Conservation (phyloP, 2,113 vertebrate genomes). For the Willisornis vidua region DNA sequence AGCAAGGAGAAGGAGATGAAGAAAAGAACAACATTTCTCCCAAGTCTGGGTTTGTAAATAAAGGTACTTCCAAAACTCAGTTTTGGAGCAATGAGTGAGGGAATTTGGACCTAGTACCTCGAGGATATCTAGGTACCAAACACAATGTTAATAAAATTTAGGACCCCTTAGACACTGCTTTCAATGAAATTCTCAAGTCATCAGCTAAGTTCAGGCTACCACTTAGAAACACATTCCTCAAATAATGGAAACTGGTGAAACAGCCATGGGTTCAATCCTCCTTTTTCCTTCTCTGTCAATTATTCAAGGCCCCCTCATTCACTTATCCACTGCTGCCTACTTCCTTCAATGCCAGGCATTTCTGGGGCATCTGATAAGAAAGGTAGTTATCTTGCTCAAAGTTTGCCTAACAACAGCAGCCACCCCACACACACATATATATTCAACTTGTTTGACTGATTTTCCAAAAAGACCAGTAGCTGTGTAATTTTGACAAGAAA, state of each 20-base stretch:
- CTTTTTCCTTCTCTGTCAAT: not conserved
- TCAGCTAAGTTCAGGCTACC: not conserved
- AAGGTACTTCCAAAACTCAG: not conserved
- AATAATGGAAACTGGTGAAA: not conserved
- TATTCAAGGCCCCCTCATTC: not conserved
- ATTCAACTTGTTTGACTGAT: not conserved
- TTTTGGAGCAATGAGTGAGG: not conserved
- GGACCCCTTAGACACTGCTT: not conserved
- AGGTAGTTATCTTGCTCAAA: not conserved
- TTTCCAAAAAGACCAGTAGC: not conserved
- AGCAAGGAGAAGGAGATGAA: not conserved
- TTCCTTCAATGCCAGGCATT: not conserved
- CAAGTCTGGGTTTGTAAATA: not conserved
- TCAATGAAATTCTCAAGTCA: not conserved
- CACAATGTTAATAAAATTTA: not conserved
- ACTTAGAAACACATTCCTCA: not conserved
- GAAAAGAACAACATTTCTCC: not conserved
- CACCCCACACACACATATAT: not conserved
- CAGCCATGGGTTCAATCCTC: not conserved
- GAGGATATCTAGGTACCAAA: not conserved
- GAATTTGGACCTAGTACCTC: not conserved
- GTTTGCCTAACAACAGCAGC: not conserved
- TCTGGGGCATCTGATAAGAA: constrained; percentile 20
- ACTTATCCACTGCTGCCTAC: not conserved
- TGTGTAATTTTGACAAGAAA: not conserved